Base-by-base conservation (phyloP, 2,888 invertebrate genomes). In the Acanthosepion lycidas region DNA sequence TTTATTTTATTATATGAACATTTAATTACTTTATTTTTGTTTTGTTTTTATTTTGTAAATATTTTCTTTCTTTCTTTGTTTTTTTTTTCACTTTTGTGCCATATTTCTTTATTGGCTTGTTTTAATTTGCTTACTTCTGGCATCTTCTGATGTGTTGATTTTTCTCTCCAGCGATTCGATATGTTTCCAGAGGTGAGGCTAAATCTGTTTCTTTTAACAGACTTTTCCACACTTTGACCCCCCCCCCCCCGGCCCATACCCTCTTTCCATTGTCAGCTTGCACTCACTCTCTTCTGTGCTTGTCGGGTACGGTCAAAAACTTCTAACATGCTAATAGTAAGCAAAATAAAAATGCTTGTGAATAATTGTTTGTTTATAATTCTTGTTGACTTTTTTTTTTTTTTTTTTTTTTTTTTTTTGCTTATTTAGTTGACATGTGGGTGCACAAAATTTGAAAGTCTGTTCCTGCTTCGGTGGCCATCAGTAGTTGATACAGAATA, bases 101-200 rank as follows among this genome's bases (percentile, higher is more conserved):
- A 78, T 33, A n/a, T 78, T 78, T 78, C 33, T 78, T 78, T 78
- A 15, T n/a, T n/a, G 28, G 78, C n/a, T 28, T 78, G 26, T 26
- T n/a, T 78, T n/a, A 5, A n/a, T 78, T 78, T 15, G 12, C 33
- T 78, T 78, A 78, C 78, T 33, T 78, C n/a, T 78, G n/a, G n/a
- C 78, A 78, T 78, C 33, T 78, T 78, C 78, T 78, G 78, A 78
- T 78, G n/a, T 78, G 15, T 33, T 9, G n/a, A 78, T 51, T 93
- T 49, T 93, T 28, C 92, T 53, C 93, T 93, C 49, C 93, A 93
- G 93, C 93, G 93, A 93, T 93, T 93, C n/a, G 93, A 93, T 93
- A 49, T 93, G 49, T 93, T 93, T 53, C 93, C 49, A 18, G 93
- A 93, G 93, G 93, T 93, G 93, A 93, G 93, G 93, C 53, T 93